phyloP scores from a whole-genome alignment of 2,888 invertebrate genomes.

The Onchidella celtica region DNA sequence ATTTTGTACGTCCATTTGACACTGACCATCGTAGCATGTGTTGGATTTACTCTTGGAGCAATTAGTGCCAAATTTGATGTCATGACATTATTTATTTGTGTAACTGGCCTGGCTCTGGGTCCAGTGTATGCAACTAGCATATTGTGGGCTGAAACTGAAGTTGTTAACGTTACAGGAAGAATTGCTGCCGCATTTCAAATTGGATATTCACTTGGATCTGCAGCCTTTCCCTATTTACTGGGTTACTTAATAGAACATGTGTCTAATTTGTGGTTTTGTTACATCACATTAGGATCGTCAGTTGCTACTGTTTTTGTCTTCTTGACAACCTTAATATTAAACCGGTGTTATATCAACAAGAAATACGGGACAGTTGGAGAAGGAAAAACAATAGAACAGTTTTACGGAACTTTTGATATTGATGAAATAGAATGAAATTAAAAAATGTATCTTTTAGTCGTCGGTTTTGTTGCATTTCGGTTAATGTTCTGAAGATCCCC shows the following conservation, averaged over 20 bases:
- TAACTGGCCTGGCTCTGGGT: constrained; percentile 77
- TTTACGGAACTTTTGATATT: too few relatives aligned
- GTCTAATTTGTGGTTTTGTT: constrained; percentile 74
- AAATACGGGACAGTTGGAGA: constrained; percentile 31
- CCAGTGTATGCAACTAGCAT: constrained; percentile 79
- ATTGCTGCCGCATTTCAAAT: constrained; percentile 77
- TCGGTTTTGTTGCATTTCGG: too few relatives aligned
- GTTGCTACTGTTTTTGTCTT: constrained; percentile 64
- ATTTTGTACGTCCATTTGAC: too few relatives aligned
- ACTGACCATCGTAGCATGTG: constrained; percentile 18
- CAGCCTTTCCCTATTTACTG: constrained; percentile 75
- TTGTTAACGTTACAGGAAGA: constrained; percentile 77
- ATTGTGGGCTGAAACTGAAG: constrained; percentile 78
- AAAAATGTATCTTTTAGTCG: too few relatives aligned
- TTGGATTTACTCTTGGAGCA: constrained; percentile 23
- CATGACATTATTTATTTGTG: constrained; percentile 56
- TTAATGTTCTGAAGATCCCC: too few relatives aligned
- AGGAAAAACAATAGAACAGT: too few relatives aligned
- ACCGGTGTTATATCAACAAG: constrained; percentile 30
- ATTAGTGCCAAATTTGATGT: constrained; percentile 12
- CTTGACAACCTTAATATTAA: constrained; percentile 42
- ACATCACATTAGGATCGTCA: constrained; percentile 67
- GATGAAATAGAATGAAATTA: too few relatives aligned
- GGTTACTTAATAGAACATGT: constrained; percentile 74
- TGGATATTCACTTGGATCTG: constrained; percentile 78